Base-by-base conservation (phyloP, 2,888 invertebrate species). In the Glaucopsyche alexis region DNA sequence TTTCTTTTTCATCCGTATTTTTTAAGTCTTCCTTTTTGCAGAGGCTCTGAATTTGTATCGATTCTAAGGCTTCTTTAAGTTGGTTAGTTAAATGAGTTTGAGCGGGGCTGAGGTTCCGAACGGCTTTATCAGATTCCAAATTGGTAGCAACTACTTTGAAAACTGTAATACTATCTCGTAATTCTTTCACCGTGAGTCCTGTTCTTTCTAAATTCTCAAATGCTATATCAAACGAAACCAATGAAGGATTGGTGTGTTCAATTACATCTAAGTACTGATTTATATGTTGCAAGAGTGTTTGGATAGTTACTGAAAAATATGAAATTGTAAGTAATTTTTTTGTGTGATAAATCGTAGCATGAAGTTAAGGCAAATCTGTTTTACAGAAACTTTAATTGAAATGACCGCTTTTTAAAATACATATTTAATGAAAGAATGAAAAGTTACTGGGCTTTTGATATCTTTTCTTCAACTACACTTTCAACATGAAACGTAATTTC, bases 181-280 rank as follows among this genome's bases (percentile, higher is more conserved):
- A 77, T 74, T 89, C 84, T 76, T 81, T 82, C 1, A 87, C 89
- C 72, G 87, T 82, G 49, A 83, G 78, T 47, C 84, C 80, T 0
- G 87, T 81, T 75, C 88, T 83, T 76, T 85, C 82, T 2, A 87
- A 78, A 60, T 87, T 80, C 64, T 88, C 84, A 49, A 86, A 77
- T 73, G 85, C 84, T 60, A 88, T 81, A 6, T 85, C 9, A 4
- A 55, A 74, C 47, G 85, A 83, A 14, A 85, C 84, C 74, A 86
- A 82, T 83, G 89, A 88, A 81, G 87, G 86, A 11, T 67, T 45
- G 9, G 88, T 81, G 45, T 84, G 84, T 82, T 89, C 87, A 73
- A 87, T 83, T 7, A 88, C 77, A 77, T 90, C 86, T 74, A 90
- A 86, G 72, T 88, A 89, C 76, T 87, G 83, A 71, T 89, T 85